Percentiles rank a stretch among this genome's conserved stretches.
phyloP scores from a whole-genome alignment of 2,888 invertebrate species.

The Uropetala carovei region DNA sequence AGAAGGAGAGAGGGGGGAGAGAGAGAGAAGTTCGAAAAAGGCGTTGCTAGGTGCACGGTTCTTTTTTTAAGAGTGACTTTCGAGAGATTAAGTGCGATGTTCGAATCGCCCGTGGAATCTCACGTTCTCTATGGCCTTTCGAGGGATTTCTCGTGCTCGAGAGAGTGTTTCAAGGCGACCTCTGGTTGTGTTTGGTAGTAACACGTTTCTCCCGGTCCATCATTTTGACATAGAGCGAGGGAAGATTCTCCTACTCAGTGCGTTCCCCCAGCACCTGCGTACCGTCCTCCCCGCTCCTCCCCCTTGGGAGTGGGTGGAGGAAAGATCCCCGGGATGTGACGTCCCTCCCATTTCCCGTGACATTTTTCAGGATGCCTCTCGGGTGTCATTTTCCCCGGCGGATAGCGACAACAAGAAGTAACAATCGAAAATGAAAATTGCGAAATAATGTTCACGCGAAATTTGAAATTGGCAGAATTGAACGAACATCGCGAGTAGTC shows the following conservation, averaged over 20 bases:
- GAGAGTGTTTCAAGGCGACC: neutral
- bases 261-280: neutral
- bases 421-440: too few relatives aligned
- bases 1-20: neutral
- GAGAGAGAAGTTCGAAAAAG: neutral
- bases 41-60: too few relatives aligned
- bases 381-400: too few relatives aligned
- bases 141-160: neutral
- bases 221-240: neutral
- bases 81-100: neutral
- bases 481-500: too few relatives aligned
- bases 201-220: constrained; percentile 2
- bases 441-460: too few relatives aligned
- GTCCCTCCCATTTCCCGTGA: too few relatives aligned
- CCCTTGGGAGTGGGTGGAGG: neutral
- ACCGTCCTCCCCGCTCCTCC: neutral
- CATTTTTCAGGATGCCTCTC: too few relatives aligned
- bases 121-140: too few relatives aligned
- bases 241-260: neutral
- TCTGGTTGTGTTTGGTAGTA: neutral
- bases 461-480: too few relatives aligned
- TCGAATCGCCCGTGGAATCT: too few relatives aligned
- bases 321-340: too few relatives aligned
- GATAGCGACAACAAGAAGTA: too few relatives aligned
- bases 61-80: neutral